Percentiles rank a stretch among this genome's conserved stretches.
Evolutionary conservation across 2,797 vertebrate genomes (phyloP).

Genomic region (Cossypha dichroa): DNA sequence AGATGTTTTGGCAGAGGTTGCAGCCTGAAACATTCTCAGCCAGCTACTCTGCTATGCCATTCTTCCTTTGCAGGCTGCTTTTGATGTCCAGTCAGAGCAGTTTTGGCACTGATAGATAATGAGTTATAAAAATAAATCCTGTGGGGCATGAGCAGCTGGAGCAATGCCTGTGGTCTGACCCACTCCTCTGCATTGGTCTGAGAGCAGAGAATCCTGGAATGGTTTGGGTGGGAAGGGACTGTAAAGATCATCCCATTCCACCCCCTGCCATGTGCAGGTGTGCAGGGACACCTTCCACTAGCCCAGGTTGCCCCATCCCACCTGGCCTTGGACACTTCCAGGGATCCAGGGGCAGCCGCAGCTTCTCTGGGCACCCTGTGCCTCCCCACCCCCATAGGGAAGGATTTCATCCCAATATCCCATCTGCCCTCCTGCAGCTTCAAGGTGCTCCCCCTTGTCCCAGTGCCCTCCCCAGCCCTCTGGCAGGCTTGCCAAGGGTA

Average conservation of each 20-base stretch:
- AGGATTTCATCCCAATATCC: accelerated
- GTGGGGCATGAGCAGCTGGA: background rate
- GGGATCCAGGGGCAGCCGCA: background rate
- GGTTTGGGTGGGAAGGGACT: background rate
- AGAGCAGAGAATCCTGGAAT: background rate
- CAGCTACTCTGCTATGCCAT: background rate
- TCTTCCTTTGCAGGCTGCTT: background rate
- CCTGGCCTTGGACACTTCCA: background rate
- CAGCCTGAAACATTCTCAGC: background rate
- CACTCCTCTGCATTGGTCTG: background rate
- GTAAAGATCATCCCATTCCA: accelerated
- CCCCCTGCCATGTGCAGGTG: background rate
- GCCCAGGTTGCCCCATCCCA: accelerated
- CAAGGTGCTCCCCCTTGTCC: too few relatives aligned
- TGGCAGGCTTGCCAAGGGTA: background rate
- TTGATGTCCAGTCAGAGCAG: background rate
- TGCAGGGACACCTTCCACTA: accelerated
- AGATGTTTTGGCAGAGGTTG: background rate
- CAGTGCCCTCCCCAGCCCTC: background rate
- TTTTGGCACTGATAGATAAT: background rate
- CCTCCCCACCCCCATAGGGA: accelerated
- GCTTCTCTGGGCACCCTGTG: background rate
- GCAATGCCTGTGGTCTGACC: background rate
- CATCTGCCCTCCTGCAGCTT: background rate
- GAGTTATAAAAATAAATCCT: background rate